These are phyloP conservation scores for Melanotaenia nigrans DNA, from an alignment of 2,797 vertebrate species.

Conservation along the genomic window DNA sequence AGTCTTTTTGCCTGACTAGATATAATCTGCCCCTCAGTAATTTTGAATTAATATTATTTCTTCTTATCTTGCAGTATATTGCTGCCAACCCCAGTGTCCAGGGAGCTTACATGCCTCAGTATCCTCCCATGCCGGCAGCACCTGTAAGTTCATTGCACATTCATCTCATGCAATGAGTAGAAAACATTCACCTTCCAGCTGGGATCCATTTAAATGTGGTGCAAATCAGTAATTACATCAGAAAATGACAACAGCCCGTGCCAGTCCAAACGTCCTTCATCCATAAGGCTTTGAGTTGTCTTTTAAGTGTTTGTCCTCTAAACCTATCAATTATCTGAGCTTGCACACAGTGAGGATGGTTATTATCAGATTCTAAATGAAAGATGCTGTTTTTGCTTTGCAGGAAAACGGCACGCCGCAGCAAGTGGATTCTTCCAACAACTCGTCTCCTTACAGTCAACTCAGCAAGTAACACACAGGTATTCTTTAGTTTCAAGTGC, in stretches of 20 bases:
- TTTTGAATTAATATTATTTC: background rate
- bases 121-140: slow-evolving; percentile 91
- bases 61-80: slow-evolving; percentile 88
- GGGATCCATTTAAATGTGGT: slow-evolving; percentile 18
- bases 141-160: slow-evolving; percentile 77
- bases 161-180: slow-evolving; percentile 9
- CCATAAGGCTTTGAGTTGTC: slow-evolving; percentile 32
- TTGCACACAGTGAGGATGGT: slow-evolving; percentile 31
- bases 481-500: slow-evolving; percentile 60
- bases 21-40: background rate
- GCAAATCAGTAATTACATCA: slow-evolving; percentile 33
- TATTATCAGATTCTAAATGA: slow-evolving; percentile 55
- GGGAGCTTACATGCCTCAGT: slow-evolving; percentile 96
- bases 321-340: slow-evolving; percentile 60
- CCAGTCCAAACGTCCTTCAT: slow-evolving; percentile 21
- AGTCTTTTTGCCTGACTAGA: background rate
- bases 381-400: slow-evolving; percentile 50
- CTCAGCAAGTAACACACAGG: slow-evolving; percentile 97
- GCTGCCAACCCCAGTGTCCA: slow-evolving; percentile 94
- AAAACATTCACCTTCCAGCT: slow-evolving; percentile 6
- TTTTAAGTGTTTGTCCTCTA: slow-evolving; percentile 37
- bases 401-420: slow-evolving; percentile 94
- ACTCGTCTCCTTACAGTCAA: slow-evolving; percentile 97
- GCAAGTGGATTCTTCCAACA: slow-evolving; percentile 95
- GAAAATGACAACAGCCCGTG: slow-evolving; percentile 23